Evolutionary conservation across 2,888 invertebrate species (phyloP), one percentile per base, ranked within the genome.

Genomic region (Tetragonisca angustula): DNA sequence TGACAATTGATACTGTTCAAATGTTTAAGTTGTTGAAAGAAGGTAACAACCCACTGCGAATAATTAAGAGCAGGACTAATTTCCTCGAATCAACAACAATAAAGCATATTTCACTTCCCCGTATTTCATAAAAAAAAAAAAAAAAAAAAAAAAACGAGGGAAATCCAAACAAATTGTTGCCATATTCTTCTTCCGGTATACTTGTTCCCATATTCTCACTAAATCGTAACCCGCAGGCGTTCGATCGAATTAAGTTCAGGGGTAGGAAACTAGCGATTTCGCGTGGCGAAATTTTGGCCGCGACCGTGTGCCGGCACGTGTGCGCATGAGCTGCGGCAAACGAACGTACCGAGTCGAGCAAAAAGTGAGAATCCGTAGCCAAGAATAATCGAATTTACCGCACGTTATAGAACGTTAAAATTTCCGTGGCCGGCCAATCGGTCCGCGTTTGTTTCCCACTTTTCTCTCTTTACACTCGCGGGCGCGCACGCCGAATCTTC

Each of bases 351-450:
- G 80, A 82, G 82, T 50, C 76, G 83, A 83, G 81, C 75, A 87
- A 89, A 89, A 89, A 89, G 87, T 89, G 88, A 81, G 87, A 89
- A 87, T 83, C 70, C 87, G 84, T 74, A 78, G 84, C 83, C 84
- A 82, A 83, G 82, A 83, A 87, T 87, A 89, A 89, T 89, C 87
- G 87, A 89, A 87, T 89, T 89, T 86, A 87, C 89, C 86, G 80
- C 86, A 86, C 75, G 89, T 87, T 84, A 87, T 84, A 84, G 86
- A 74, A 78, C 87, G 87, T 83, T 84, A 80, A 86, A 89, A 87
- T 88, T 89, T 87, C 72, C 82, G 79, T 82, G 74, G 82, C 54
- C 80, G 62, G 67, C 79, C 88, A 76, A 87, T 84, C 85, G 85
- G 72, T 82, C 81, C 73, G 24, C 74, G 75, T 19, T 82, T 72